Conservation (phyloP, 2,113 vertebrate genomes). For the Orientallactaga bullata region DNA sequence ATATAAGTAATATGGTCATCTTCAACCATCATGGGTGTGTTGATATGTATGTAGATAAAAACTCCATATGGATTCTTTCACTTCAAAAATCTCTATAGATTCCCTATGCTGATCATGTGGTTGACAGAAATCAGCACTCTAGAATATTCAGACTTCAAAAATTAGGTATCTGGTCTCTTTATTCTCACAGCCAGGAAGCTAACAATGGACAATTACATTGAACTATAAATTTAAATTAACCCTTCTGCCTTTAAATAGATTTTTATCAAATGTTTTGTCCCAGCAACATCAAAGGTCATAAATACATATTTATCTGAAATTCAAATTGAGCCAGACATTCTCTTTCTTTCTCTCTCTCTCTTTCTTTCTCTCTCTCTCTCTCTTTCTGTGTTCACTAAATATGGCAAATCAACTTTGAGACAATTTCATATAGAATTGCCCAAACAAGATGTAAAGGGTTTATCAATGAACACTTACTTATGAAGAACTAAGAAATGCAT, state of each 20-base stretch:
- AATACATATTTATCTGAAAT: slow-evolving; percentile 36
- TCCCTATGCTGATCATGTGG: not conserved
- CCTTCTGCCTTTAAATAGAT: too few species aligned
- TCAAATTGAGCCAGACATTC: not conserved
- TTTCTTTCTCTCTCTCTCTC: too few species aligned
- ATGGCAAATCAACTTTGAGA: not conserved
- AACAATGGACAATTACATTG: not conserved
- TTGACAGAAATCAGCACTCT: not conserved
- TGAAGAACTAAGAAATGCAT: not conserved
- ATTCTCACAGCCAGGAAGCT: not conserved
- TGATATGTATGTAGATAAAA: not conserved
- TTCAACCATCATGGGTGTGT: not conserved
- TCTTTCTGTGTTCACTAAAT: not conserved
- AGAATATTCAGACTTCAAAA: not conserved
- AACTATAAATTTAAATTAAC: too few species aligned
- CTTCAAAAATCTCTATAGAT: not conserved
- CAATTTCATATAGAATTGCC: not conserved
- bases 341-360: not conserved
- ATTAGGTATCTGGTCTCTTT: not conserved
- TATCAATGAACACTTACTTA: not conserved
- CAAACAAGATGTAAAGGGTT: not conserved
- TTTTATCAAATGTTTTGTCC: too few species aligned
- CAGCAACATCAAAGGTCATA: too few species aligned
- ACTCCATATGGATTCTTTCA: not conserved
- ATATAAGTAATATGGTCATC: not conserved